Evolutionary conservation across 2,113 vertebrate species (phyloP).

Genomic region (Galbula dea): DNA sequence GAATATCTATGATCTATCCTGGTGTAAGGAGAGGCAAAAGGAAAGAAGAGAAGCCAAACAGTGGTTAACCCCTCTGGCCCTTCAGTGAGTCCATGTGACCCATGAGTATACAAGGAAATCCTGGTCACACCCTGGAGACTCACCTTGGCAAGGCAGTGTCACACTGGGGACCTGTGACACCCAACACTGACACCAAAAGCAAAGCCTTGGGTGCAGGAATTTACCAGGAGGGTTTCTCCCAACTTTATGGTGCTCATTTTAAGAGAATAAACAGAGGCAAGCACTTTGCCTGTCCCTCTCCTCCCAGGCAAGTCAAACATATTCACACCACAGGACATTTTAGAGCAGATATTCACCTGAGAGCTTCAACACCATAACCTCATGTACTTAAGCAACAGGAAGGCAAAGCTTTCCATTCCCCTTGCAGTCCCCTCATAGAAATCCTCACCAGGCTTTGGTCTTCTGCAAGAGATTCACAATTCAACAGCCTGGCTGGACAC

Average conservation of each 20-base stretch:
- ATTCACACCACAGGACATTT: neutral
- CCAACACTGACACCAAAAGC: neutral
- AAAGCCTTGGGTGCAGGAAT: neutral
- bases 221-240: neutral
- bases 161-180: neutral
- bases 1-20: rapidly evolving
- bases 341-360: neutral
- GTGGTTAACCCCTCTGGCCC: neutral
- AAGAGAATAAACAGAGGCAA: neutral
- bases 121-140: rapidly evolving
- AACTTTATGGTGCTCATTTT: neutral
- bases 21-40: neutral
- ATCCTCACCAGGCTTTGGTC: neutral
- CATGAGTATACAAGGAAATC: neutral
- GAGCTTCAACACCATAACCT: neutral
- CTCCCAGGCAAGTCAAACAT: too few species aligned
- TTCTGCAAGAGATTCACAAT: neutral
- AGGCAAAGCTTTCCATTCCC: neutral
- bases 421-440: neutral
- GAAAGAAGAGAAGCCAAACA: neutral
- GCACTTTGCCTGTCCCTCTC: neutral
- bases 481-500: neutral
- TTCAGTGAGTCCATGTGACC: neutral
- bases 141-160: neutral
- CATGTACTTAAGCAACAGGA: neutral